Evolutionary conservation across 2,888 invertebrate species (phyloP).

Genomic region (Parascotia fuliginaria): DNA sequence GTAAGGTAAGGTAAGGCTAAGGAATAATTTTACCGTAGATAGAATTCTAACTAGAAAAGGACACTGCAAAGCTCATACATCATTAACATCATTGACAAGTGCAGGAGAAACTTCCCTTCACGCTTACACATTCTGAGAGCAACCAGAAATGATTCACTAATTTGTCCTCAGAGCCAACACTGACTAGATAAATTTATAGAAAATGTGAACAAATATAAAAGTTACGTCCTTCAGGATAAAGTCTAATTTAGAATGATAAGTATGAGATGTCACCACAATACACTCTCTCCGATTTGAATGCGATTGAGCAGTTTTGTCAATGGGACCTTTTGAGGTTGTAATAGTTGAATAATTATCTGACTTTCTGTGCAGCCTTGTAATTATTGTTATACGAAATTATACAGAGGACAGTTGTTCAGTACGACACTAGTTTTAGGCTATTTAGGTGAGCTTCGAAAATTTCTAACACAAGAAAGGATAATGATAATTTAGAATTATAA

Average conservation of each 20-base stretch:
- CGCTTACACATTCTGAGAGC: constrained; percentile 57
- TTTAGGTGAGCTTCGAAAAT: too few species aligned
- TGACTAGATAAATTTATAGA: constrained; percentile 49
- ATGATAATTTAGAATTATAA: too few species aligned
- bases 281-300: constrained; percentile 69
- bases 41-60: constrained; percentile 20
- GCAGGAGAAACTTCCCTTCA: constrained; percentile 56
- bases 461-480: too few species aligned
- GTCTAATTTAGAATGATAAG: constrained; percentile 21
- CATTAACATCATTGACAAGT: constrained; percentile 41
- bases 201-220: constrained; percentile 24
- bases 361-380: not conserved
- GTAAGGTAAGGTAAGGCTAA: too few species aligned
- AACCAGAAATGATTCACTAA: constrained; percentile 52
- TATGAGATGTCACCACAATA: constrained; percentile 43
- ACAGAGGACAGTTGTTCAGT: not conserved
- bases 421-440: too few species aligned
- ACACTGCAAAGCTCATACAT: constrained; percentile 46
- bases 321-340: constrained; percentile 25
- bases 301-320: constrained; percentile 51
- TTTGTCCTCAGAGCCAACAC: constrained; percentile 50
- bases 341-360: constrained; percentile 21
- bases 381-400: constrained; percentile 2
- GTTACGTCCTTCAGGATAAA: constrained; percentile 31
- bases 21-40: constrained; percentile 2